Evolutionary conservation across 30 jellyfish, hydroid and myxozoan species (phyloP), one percentile per base, ranked within the genome.

Genomic region (Nemopilema nomurai): DNA sequence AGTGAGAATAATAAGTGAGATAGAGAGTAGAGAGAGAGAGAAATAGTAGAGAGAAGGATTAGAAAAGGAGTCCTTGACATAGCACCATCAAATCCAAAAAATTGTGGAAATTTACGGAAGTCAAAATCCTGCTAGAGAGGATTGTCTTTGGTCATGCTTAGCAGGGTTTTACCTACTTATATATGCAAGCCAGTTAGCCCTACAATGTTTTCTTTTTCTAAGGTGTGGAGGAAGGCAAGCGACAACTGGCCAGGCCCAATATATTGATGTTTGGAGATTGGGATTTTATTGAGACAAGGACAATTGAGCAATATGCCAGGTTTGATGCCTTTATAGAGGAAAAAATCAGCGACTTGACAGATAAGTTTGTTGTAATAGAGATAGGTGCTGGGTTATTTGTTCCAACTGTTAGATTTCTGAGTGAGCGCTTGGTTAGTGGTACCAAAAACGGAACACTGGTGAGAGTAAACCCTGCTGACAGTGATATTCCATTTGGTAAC

Each of bases 341-440:
- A 27, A 24, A 69, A n/a, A 33, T 70, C 49, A 28, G 23, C 8
- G 21, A 24, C 16, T n/a, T 13, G 50, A 18, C 51, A 33, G 52
- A 21, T 52, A 87, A 79, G 22, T 69, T 83, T 79, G 95, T 73
- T 79, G 95, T 90, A 18, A 75, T 83, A 33, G 97, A 90, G 87
- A 85, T 90, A 52, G 97, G 97, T 0, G 97, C 97, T 18, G 97
- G 97, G 1, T 50, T 81, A 24, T 89, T 89, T 28, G 95, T 83
- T 20, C 97, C 97, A 21, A 83, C 95, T 30, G 83, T 90, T 17
- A 79, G 97, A 74, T 53, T 81, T 80, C 74, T 7, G n/a, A 79
- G 97, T 49, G 97, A 90, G 72, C 41, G 50, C 0, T 24, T 83
- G 0, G 91, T 84, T 13, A 28, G 83, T 20, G 73, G 25, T 13